Conservation (phyloP, 2,797 vertebrate species). For the Crenuchus spilurus region DNA sequence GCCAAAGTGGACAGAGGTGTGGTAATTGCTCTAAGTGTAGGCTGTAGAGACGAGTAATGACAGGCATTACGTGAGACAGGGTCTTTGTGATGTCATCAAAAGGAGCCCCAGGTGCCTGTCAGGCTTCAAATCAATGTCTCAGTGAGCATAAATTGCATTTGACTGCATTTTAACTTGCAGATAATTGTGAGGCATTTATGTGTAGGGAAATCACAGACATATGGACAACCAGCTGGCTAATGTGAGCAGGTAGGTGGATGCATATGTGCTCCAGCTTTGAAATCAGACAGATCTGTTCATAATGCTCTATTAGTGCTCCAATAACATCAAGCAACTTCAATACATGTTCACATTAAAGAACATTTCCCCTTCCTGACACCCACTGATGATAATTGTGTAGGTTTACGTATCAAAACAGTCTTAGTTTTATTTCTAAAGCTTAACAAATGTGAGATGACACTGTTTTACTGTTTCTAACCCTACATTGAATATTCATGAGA, state of each 20-base stretch:
- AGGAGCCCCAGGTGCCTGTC: slow-evolving; percentile 34
- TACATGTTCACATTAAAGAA: no score
- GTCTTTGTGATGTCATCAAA: slow-evolving; percentile 32
- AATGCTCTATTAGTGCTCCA: no score
- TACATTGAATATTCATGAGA: no score
- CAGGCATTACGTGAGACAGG: slow-evolving; percentile 37
- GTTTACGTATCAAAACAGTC: no score
- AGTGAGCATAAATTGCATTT: slow-evolving; percentile 2
- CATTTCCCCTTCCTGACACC: no score
- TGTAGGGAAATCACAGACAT: not conserved
- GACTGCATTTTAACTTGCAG: not conserved
- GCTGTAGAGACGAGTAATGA: slow-evolving; percentile 45
- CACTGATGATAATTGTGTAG: no score
- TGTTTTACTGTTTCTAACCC: no score
- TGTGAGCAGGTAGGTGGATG: not conserved
- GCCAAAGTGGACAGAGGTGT: slow-evolving; percentile 10
- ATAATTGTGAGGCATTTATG: slow-evolving; percentile 13
- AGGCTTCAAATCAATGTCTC: slow-evolving; percentile 47
- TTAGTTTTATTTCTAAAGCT: no score
- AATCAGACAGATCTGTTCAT: no score
- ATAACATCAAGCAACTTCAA: no score
- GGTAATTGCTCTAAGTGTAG: slow-evolving; percentile 35
- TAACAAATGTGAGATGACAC: no score
- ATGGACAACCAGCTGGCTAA: slow-evolving; percentile 25
- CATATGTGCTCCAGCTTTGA: no score